Evolutionary conservation across 2,888 invertebrate species (phyloP).

Genomic region (Myopa tessellatipennis): DNA sequence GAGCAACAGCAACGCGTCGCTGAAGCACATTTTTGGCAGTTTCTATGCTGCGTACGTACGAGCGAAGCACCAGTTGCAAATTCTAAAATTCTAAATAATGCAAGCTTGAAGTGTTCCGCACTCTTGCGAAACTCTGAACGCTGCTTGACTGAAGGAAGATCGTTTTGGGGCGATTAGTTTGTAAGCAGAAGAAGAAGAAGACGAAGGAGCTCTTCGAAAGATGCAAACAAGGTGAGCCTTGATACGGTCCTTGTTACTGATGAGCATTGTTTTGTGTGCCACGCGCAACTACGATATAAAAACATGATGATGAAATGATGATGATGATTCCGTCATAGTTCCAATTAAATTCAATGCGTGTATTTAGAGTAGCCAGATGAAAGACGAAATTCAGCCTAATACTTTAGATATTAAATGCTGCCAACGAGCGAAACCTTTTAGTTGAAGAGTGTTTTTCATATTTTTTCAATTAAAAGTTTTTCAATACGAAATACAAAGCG

Average conservation of each 20-base stretch:
- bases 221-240: not conserved
- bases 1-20: not conserved
- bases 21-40: not conserved
- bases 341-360: not conserved
- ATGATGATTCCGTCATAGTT: no score
- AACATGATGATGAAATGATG: no score
- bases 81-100: no score
- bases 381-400: not conserved
- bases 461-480: slow-evolving; percentile 14
- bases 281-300: no score
- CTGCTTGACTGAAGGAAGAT: not conserved
- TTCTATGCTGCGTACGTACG: no score
- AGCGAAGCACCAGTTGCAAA: no score
- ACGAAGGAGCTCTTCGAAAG: not conserved
- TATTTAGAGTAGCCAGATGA: not conserved
- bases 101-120: no score
- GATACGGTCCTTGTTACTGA: not conserved
- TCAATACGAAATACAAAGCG: not conserved
- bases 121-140: no score
- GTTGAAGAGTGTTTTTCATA: not conserved
- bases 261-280: not conserved
- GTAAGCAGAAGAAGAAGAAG: not conserved
- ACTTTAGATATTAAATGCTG: not conserved
- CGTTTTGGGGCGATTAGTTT: not conserved
- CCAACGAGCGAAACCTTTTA: not conserved